Evolutionary conservation across 2,888 invertebrate genomes (phyloP).

Genomic region (Pammene aurita): DNA sequence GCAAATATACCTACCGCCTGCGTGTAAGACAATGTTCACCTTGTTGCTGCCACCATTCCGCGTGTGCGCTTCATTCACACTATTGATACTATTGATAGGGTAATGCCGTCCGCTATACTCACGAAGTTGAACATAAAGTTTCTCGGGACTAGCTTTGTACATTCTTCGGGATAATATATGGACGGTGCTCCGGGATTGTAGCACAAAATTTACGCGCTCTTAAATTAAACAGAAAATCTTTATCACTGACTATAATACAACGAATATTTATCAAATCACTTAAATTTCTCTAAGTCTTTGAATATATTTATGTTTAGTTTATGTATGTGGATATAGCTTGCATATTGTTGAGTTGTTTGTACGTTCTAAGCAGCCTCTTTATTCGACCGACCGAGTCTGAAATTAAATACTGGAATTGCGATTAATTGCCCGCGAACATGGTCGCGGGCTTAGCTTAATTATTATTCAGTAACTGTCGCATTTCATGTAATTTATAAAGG

Average conservation of each 20-base stretch:
- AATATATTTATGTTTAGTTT: not conserved
- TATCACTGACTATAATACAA: conserved; percentile 3
- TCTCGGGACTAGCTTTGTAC: conserved; percentile 19
- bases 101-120: conserved; percentile 21
- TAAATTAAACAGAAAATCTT: conserved; percentile 23
- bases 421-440: conserved; percentile 44
- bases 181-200: conserved; percentile 23
- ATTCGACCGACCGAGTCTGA: conserved; percentile 43
- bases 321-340: not conserved
- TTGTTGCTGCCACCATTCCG: conserved; percentile 30
- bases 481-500: conserved; percentile 50
- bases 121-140: conserved; percentile 31
- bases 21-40: conserved; percentile 28
- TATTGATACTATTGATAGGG: conserved; percentile 37
- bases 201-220: conserved; percentile 27
- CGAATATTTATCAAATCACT: conserved; percentile 1
- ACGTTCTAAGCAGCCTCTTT: conserved; percentile 33
- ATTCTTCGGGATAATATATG: conserved; percentile 35
- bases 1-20: conserved; percentile 45
- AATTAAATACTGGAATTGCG: conserved; percentile 43
- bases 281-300: not conserved
- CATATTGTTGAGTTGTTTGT: not conserved
- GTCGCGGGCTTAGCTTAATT: conserved; percentile 49
- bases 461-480: conserved; percentile 49
- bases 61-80: conserved; percentile 35